phyloP scores from a whole-genome alignment of 2,113 vertebrate genomes.

The Cynocephalus volans region DNA sequence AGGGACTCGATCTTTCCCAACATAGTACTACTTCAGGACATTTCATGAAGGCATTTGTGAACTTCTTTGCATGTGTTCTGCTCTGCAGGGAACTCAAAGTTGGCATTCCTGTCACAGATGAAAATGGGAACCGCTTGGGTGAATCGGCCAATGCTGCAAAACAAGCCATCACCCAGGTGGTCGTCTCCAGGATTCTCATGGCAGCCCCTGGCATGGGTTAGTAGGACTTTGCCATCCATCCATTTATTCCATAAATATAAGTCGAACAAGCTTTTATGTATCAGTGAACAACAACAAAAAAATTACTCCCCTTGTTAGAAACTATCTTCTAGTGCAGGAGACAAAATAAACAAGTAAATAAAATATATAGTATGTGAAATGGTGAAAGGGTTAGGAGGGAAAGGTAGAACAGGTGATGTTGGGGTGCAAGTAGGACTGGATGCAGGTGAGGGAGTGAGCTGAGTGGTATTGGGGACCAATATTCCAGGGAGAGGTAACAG shows the following conservation, averaged over 20 bases:
- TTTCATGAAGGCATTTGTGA: background rate
- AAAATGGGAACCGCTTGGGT: conserved; percentile 95
- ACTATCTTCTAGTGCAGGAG: background rate
- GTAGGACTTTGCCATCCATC: conserved; percentile 30
- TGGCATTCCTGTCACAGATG: conserved; percentile 96
- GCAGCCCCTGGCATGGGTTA: conserved; percentile 98
- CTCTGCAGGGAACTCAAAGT: conserved; percentile 94
- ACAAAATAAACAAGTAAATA: background rate
- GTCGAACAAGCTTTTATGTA: fast-evolving
- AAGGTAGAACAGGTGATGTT: fast-evolving
- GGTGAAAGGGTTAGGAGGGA: background rate
- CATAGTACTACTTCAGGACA: background rate
- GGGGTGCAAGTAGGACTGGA: background rate
- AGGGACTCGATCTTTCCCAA: background rate
- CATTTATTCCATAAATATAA: fast-evolving
- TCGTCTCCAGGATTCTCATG: conserved; percentile 98
- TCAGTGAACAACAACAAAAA: background rate
- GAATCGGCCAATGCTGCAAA: conserved; percentile 96
- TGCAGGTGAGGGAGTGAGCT: background rate
- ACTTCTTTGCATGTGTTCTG: background rate
- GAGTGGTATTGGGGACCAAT: fast-evolving
- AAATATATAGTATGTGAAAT: fast-evolving
- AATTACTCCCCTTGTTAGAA: background rate
- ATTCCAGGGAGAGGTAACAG: background rate
- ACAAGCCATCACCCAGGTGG: conserved; percentile 97